Conservation (phyloP, 2,888 invertebrate species). For the Villa cingulata region DNA sequence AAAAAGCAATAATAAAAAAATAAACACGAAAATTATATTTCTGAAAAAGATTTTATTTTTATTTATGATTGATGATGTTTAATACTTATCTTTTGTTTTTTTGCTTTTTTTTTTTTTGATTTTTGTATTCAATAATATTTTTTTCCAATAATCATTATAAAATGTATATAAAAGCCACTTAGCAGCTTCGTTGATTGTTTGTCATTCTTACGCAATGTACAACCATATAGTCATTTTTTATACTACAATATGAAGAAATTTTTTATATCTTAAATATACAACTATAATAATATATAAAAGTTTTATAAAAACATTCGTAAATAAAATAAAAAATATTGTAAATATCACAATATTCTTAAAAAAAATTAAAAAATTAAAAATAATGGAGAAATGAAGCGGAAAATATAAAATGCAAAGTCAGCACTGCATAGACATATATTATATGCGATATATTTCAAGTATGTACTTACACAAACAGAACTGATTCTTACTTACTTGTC, state of each 20-base stretch:
- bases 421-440: constrained; percentile 2
- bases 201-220: constrained; percentile 19
- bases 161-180: constrained; percentile 21
- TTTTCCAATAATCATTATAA: constrained; percentile 18
- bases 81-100: constrained; percentile 13
- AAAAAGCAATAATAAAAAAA: too few relatives aligned
- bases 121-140: constrained; percentile 13
- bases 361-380: constrained; percentile 1
- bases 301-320: constrained; percentile 1
- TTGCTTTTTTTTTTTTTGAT: constrained; percentile 16
- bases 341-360: constrained; percentile 15
- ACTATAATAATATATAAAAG: constrained; percentile 8
- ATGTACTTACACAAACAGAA: background rate
- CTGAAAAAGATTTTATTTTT: constrained; percentile 20
- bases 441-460: background rate
- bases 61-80: constrained; percentile 16
- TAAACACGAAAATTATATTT: constrained; percentile 14
- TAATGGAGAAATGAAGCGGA: too few relatives aligned
- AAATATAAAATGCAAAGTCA: too few relatives aligned
- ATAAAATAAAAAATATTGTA: constrained; percentile 16
- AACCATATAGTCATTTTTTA: constrained; percentile 23
- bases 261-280: constrained; percentile 4
- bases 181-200: constrained; percentile 16
- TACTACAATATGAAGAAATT: too few relatives aligned
- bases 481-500: background rate